These are phyloP conservation scores for Anas platyrhynchos DNA, from an alignment of 2,113 vertebrate species.

Conservation along the genomic window DNA sequence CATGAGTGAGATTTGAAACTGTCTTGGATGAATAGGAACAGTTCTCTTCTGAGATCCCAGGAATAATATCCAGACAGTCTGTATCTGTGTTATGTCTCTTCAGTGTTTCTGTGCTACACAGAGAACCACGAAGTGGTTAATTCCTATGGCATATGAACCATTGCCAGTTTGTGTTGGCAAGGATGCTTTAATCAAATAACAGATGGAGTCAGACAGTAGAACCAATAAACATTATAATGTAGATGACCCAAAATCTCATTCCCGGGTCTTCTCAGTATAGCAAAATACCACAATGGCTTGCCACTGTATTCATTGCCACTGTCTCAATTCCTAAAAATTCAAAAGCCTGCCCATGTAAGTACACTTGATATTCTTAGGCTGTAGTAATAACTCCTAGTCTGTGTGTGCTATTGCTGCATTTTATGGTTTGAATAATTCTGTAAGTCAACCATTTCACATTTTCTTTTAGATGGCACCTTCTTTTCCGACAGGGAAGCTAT, in stretches of 20 bases:
- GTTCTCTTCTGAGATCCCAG: not conserved
- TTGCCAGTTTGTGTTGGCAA: not conserved
- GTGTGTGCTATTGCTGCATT: not conserved
- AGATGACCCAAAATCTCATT: not conserved
- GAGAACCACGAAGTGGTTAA: not conserved
- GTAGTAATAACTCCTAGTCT: not conserved
- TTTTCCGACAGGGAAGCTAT: not conserved
- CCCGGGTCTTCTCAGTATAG: not conserved
- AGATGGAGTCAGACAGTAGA: not conserved
- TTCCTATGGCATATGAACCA: not conserved
- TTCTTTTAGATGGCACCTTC: not conserved
- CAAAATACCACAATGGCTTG: not conserved
- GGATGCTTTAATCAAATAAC: not conserved
- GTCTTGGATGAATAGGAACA: not conserved
- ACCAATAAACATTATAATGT: not conserved
- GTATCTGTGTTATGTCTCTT: not conserved
- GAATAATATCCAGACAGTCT: not conserved
- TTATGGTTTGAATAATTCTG: not conserved
- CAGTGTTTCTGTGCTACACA: not conserved
- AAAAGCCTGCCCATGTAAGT: not conserved
- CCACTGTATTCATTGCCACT: not conserved
- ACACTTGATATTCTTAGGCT: not conserved
- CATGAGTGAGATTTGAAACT: not conserved
- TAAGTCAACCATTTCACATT: not conserved
- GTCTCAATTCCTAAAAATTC: not conserved